Base-by-base conservation (phyloP, 2,797 vertebrate genomes). In the Argyrosomus regius region DNA sequence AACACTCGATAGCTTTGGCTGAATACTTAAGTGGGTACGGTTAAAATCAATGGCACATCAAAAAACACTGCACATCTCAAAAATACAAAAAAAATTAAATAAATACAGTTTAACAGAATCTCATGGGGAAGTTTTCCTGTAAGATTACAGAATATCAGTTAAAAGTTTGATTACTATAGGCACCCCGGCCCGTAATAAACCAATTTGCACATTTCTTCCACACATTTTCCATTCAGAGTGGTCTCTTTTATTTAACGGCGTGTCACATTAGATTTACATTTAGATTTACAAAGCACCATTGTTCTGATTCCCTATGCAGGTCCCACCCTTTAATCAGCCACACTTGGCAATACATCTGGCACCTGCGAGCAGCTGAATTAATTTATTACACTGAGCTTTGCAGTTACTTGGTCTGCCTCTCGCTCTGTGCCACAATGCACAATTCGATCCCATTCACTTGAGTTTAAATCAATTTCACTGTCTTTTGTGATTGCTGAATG, bases 311-410 rank as follows among this genome's bases (percentile, higher is more conserved):
- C 77, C 60, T 63, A 63, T 72, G 77, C 83, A 87, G 78, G 53
- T 71, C 77, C 59, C 69, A 59, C 77, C 66, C 83, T 87, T 89
- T 92, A 88, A 90, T 92, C 85, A 89, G 72, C 70, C 81, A 74
- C 88, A 79, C 81, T 79, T 79, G 83, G 75, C 77, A 75, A 80
- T 72, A 77, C 75, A 78, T 83, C 53, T 84, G 82, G 76, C 87
- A 78, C 73, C 66, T 75, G 82, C 39, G 66, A 84, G 81, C 72
- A 35, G 70, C 85, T 43, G 72, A 77, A 83, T 85, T 72, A 59
- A 87, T 93, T 83, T 84, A 90, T 87, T 78, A 79, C 72, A 59
- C 69, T 68, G 53, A 12, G 76, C 77, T 69, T 67, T 78, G 59
- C 28, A 45, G 75, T 83, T 58, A 70, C 79, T 58, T 43, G 73